Conservation (phyloP, 2,797 vertebrate species). For the Semotilus atromaculatus region DNA sequence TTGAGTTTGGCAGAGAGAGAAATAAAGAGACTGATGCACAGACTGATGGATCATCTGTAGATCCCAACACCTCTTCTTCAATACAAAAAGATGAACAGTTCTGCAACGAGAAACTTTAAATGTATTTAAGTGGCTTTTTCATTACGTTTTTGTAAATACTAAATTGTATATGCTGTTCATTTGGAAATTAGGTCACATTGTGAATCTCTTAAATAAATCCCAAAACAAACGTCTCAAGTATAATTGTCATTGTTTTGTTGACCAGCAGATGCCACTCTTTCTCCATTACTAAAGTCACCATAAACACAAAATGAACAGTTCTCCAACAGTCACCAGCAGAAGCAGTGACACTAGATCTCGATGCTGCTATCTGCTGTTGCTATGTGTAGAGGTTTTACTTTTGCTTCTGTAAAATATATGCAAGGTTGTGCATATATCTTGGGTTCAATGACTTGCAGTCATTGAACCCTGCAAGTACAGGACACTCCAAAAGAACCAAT, state of each 20-base stretch:
- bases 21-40: conserved; percentile 66
- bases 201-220: background rate
- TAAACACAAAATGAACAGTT: background rate
- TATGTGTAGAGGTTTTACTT: background rate
- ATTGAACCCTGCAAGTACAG: background rate
- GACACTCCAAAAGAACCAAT: background rate
- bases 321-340: background rate
- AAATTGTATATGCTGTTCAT: background rate
- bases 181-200: background rate
- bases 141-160: background rate
- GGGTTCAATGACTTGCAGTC: too few relatives aligned
- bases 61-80: background rate
- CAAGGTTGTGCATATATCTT: background rate
- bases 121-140: background rate
- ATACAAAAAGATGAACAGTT: background rate
- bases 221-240: background rate
- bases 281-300: background rate
- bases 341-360: background rate
- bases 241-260: background rate
- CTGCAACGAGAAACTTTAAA: background rate
- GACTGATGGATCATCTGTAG: conserved; percentile 22
- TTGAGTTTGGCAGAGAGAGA: conserved; percentile 85
- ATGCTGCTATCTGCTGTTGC: too few relatives aligned
- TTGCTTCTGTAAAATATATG: background rate
- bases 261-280: background rate